Evolutionary conservation across 2,797 vertebrate genomes (phyloP), one percentile per base, ranked within the genome.

Genomic region (Ctenochaetus hawaiiensis): DNA sequence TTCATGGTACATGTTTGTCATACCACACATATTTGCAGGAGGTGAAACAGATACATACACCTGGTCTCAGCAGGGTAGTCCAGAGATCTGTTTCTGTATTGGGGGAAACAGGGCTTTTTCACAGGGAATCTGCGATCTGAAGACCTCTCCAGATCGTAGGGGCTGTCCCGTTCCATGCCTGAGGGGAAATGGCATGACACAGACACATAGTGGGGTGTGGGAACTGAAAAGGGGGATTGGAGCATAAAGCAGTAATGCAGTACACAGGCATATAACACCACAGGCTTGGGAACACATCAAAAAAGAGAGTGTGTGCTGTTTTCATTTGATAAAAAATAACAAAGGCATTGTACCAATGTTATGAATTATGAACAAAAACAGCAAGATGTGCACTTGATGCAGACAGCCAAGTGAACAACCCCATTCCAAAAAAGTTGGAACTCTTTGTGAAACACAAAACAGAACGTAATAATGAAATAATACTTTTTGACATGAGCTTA

Each of bases 81-180:
- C 95, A 95, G 77, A 84, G 94, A 96, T 89, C 90, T 92, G 92
- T 94, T 94, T 95, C 93, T 94, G 91, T 90, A 92, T 75, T 94
- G 92, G 75, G 95, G 93, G 65, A 95, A 90, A 87, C 87, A 79
- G 75, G 91, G 82, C 75, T 93, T 94, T 91, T 92, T 95, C 93
- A 94, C 81, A 59, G 90, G 91, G 81, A 91, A 88, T 89, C 92
- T 95, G 87, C 83, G 88, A 92, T 96, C 94, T 78, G 94, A 93
- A 64, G 93, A 86, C 89, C 89, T 93, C 82, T 95, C 92, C 86
- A 90, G 91, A 90, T 94, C 89, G 68, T 84, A 86, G 70, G 86
- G 89, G 83, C 80, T 91, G 87, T 94, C 93, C 77, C 75, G 87
- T 71, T 93, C 94, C 92, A 92, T 93, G 93, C 94, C 94, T 95